phyloP scores from a whole-genome alignment of 2,113 vertebrate genomes.

The Theristicus caerulescens region DNA sequence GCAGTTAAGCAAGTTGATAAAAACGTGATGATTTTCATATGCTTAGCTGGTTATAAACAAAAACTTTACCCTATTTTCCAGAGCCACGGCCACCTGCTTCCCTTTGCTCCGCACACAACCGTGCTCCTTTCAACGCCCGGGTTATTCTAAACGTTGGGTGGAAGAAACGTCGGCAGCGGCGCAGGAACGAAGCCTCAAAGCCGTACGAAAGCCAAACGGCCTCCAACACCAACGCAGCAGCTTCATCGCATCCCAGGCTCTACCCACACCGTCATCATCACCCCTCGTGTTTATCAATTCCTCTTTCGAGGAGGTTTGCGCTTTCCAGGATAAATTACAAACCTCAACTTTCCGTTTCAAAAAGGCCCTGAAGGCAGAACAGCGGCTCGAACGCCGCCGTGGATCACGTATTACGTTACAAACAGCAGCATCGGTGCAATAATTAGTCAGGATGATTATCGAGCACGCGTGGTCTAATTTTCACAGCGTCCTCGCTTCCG shows the following conservation, averaged over 20 bases:
- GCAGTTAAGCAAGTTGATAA: background rate
- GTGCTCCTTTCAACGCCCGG: background rate
- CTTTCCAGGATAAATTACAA: background rate
- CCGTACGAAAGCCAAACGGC: background rate
- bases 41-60: background rate
- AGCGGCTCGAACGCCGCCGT: rapidly evolving
- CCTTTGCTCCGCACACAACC: background rate
- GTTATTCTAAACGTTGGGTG: background rate
- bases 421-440: background rate
- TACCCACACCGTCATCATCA: background rate
- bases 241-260: rapidly evolving
- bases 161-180: background rate
- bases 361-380: background rate
- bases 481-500: background rate
- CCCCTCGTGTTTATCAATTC: background rate
- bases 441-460: no score
- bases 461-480: rapidly evolving
- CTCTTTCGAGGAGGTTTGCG: background rate
- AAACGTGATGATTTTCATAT: rapidly evolving
- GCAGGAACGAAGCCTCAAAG: background rate
- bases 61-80: background rate
- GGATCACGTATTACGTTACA: no score
- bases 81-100: background rate
- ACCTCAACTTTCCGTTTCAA: background rate
- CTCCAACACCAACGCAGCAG: background rate